Evolutionary conservation across 2,113 vertebrate genomes (phyloP).

Genomic region (Stomatorhinus ivindoensis): DNA sequence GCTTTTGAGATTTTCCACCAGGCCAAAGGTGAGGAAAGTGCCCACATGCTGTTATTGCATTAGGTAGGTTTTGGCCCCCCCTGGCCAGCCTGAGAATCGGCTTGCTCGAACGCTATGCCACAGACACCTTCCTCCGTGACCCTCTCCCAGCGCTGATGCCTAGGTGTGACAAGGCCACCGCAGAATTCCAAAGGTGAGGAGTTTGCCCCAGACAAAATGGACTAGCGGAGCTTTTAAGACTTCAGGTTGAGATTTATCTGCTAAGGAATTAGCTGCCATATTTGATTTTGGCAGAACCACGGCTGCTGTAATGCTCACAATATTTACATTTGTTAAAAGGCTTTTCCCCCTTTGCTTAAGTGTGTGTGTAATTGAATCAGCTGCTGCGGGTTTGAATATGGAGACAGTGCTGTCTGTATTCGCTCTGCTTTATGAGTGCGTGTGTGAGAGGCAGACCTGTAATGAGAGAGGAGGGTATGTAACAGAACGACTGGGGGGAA

Average conservation of each 20-base stretch:
- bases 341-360: not conserved
- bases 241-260: slow-evolving; percentile 6
- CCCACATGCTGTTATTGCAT: not conserved
- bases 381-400: not conserved
- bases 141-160: not conserved
- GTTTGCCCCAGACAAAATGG: slow-evolving; percentile 1
- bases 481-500: not conserved
- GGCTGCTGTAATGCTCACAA: not conserved
- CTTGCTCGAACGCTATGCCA: not conserved
- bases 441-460: not conserved
- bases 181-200: not conserved
- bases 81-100: not conserved
- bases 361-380: slow-evolving; percentile 3
- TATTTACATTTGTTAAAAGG: slow-evolving; percentile 2
- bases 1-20: not conserved
- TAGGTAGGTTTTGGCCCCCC: not conserved
- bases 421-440: not conserved
- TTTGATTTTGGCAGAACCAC: not conserved
- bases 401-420: not conserved
- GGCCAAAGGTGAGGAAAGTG: not conserved
- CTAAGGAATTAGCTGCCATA: not conserved
- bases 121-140: not conserved
- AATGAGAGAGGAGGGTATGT: not conserved
- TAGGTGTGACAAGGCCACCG: not conserved
- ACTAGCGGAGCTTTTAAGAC: not conserved